phyloP scores from a whole-genome alignment of 2,113 vertebrate genomes.

The Egretta garzetta region DNA sequence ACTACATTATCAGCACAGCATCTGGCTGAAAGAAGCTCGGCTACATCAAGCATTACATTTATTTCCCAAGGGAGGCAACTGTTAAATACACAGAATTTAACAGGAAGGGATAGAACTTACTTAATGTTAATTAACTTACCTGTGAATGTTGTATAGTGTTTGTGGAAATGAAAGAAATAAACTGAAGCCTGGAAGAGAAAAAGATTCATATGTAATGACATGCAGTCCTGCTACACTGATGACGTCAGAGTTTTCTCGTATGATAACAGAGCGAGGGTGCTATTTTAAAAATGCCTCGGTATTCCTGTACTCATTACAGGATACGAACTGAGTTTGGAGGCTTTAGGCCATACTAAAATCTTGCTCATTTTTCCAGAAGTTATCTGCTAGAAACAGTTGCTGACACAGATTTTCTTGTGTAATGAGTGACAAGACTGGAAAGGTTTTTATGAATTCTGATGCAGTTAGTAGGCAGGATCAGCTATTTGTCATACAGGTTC shows the following conservation, averaged over 20 bases:
- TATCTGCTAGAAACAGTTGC: not conserved
- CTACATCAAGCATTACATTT: not conserved
- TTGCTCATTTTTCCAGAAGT: not conserved
- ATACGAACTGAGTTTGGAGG: not conserved
- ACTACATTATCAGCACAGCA: not conserved
- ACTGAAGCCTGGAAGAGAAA: slow-evolving; percentile 57
- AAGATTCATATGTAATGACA: not conserved
- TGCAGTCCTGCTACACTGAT: not conserved
- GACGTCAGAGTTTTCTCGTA: not conserved
- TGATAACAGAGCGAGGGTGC: not conserved
- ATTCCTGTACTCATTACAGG: not conserved
- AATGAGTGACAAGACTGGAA: not conserved
- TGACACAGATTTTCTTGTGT: not conserved
- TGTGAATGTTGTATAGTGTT: slow-evolving; percentile 65
- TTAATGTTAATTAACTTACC: slow-evolving; percentile 33
- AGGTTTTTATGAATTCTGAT: not conserved
- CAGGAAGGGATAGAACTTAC: not conserved
- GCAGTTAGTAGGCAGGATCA: not conserved
- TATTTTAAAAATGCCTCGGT: not conserved
- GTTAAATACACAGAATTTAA: not conserved
- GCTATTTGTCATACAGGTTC: not conserved
- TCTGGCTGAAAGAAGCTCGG: not conserved
- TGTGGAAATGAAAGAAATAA: slow-evolving; percentile 64
- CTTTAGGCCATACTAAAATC: not conserved
- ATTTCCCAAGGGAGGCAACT: not conserved